Conservation (phyloP, 1,140 invertebrate genomes). For the Nylanderia fulva region DNA sequence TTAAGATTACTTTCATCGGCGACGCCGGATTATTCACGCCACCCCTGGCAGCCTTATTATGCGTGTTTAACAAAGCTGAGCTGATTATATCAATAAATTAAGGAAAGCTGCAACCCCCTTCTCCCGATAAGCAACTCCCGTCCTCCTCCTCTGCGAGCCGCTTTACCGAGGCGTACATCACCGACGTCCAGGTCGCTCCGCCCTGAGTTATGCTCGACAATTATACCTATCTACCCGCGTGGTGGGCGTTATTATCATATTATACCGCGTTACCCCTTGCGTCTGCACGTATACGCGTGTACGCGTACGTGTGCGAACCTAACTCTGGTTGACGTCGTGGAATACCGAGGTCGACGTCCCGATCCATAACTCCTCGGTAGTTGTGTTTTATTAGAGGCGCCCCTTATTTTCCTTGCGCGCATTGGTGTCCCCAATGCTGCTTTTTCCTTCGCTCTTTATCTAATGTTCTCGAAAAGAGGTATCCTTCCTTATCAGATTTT, state of each 20-base stretch:
- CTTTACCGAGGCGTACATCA: slow-evolving; percentile 84
- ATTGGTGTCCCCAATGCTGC: not conserved
- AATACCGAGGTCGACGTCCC: slow-evolving; percentile 59
- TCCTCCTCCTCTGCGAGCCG: slow-evolving; percentile 52
- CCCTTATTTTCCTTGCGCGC: slow-evolving; percentile 29
- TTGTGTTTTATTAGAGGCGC: slow-evolving; percentile 52
- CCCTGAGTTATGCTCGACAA: slow-evolving; percentile 85
- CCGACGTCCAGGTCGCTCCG: slow-evolving; percentile 81
- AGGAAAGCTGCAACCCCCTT: slow-evolving; percentile 63
- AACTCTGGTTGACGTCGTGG: slow-evolving; percentile 57
- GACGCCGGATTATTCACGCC: slow-evolving; percentile 70
- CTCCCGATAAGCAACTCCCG: slow-evolving; percentile 7
- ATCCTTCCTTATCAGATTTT: slow-evolving; percentile 8
- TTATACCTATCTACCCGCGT: slow-evolving; percentile 82
- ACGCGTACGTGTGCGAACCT: slow-evolving; percentile 18
- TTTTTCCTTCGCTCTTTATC: not conserved
- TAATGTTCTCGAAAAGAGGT: not conserved
- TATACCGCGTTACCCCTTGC: slow-evolving; percentile 77
- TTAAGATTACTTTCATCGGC: slow-evolving; percentile 78
- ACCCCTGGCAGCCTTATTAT: slow-evolving; percentile 78
- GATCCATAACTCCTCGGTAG: slow-evolving; percentile 49
- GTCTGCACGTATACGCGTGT: slow-evolving; percentile 30
- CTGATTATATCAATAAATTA: slow-evolving; percentile 85
- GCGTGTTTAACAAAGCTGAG: slow-evolving; percentile 83
- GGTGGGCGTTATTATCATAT: slow-evolving; percentile 84